Percentiles rank a stretch among this genome's conserved stretches.
Evolutionary conservation across 2,888 invertebrate species (phyloP).

Genomic region (Rotaria socialis): DNA sequence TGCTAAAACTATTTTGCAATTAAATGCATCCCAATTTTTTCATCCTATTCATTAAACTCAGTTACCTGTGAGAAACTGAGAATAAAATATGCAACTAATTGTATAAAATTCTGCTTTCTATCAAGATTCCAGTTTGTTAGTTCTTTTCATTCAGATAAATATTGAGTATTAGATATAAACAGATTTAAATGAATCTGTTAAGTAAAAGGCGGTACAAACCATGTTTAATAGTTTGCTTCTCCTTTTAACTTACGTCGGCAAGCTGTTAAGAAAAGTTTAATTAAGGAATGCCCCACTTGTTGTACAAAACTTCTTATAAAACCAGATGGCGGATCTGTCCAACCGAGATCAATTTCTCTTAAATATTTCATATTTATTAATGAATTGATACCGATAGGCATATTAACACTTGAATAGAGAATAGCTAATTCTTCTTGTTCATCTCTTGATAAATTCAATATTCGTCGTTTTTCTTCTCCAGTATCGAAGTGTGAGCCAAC

Average conservation of each 20-base stretch:
- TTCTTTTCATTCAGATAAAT: too few species aligned
- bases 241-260: background rate
- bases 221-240: too few species aligned
- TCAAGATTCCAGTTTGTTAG: too few species aligned
- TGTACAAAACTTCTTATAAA: background rate
- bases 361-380: background rate
- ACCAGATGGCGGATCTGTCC: background rate
- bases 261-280: conserved; percentile 4
- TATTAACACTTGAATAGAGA: background rate
- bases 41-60: too few species aligned
- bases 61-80: too few species aligned
- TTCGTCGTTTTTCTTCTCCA: conserved; percentile 33
- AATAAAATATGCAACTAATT: too few species aligned
- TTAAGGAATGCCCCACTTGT: background rate
- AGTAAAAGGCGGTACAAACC: too few species aligned
- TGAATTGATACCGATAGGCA: background rate
- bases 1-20: too few species aligned
- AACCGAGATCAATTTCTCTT: background rate
- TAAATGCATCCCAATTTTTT: too few species aligned
- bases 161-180: too few species aligned
- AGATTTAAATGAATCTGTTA: too few species aligned
- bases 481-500: conserved; percentile 30
- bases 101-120: too few species aligned
- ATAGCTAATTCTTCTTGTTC: background rate
- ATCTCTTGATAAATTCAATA: conserved; percentile 36